Base-by-base conservation (phyloP, 2,888 invertebrate species). In the Leptinotarsa juncta region DNA sequence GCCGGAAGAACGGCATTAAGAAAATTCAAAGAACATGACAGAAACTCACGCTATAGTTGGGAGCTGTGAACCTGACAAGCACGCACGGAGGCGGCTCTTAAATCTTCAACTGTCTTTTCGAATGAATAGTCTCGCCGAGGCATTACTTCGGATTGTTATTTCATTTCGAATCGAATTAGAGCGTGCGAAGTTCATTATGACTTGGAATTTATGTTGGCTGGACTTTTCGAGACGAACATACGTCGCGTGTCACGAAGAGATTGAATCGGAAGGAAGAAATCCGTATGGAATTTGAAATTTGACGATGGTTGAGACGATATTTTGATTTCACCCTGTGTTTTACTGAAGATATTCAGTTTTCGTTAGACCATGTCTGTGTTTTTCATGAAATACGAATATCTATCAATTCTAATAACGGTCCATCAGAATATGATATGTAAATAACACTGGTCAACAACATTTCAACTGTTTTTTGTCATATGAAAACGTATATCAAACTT, bases 1-100 rank as follows among this genome's bases (percentile, higher is more conserved):
- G 74, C 78, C 73, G 78, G 79, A 79, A 79, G 77, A 73, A 70
- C 70, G 73, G 72, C 79, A 79, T 79, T 79, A 79, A 76, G 77
- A 79, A 80, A 79, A 78, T 74, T 79, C 74, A 69, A 70, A 65
- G 75, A 69, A 78, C 74, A 79, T 76, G 78, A 76, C 74, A 72
- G 74, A 74, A 75, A 73, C 73, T 78, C 79, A 79, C 79, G 79
- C 78, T 73, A 78, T 67, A 69, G 68, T 70, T 65, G 65, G 53
- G 55, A 70, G 73, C 65, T 73, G 68, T 65, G 66, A 65, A 71
- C 73, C 68, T 42, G 55, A 4, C 26, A 55, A 68, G 42, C 68
- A 57, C 68, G 68, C 68, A 68, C 68, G 18, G 26, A 57, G 32
- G 42, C 42, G 62, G 42, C 62, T 62, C 62, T 42, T 42, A 62